A percentile compares a stretch with the other conserved stretches of the same genome.
phyloP scores from a whole-genome alignment of 2,113 vertebrate genomes.

The Saguinus midas region DNA sequence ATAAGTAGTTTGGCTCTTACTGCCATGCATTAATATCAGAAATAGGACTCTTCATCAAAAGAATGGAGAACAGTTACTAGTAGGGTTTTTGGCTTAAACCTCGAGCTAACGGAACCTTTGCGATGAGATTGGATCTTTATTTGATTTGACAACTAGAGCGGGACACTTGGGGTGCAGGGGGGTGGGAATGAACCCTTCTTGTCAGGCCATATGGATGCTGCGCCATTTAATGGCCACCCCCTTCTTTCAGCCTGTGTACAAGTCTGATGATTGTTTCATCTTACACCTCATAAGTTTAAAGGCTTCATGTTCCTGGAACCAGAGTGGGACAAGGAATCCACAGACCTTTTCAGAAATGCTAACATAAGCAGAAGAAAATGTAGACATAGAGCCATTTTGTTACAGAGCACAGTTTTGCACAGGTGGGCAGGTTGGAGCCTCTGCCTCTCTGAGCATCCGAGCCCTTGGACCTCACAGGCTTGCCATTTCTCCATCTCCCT shows the following conservation, averaged over 20 bases:
- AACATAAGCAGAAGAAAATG: not conserved
- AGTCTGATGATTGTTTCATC: not conserved
- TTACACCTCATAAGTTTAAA: not conserved
- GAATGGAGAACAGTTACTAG: not conserved
- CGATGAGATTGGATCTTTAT: not conserved
- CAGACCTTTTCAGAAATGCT: not conserved
- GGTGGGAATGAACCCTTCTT: not conserved
- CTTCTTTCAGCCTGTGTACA: not conserved
- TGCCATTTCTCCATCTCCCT: not conserved
- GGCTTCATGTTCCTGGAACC: not conserved
- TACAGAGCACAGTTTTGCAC: not conserved
- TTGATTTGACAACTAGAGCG: not conserved
- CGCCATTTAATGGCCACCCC: not conserved
- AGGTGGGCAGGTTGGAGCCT: not conserved
- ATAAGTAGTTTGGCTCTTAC: not conserved
- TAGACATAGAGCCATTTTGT: not conserved
- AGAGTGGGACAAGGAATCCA: not conserved
- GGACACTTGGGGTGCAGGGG: accelerated
- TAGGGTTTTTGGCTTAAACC: not conserved
- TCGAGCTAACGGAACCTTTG: not conserved
- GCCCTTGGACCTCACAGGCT: not conserved
- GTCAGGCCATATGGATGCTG: not conserved
- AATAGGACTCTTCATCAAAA: not conserved
- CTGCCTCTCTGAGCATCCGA: not conserved
- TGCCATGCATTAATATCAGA: not conserved